A percentile compares a stretch with the other conserved stretches of the same genome.
Conservation (phyloP, 2,113 vertebrate genomes). For the Hypomesus transpacificus region DNA sequence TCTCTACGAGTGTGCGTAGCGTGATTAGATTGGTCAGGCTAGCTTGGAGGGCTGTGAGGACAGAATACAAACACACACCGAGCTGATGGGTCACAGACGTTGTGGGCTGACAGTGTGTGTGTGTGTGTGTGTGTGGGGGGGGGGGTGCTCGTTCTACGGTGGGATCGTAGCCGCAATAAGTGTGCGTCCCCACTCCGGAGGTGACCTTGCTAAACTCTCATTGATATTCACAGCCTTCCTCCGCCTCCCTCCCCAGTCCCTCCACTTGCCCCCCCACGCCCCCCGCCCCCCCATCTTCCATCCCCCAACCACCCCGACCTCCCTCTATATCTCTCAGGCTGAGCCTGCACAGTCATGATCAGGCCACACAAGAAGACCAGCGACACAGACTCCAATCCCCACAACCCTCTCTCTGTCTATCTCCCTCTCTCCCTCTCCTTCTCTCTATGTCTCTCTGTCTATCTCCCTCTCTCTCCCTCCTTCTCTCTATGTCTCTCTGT, state of each 20-base stretch:
- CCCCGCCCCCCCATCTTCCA: not conserved
- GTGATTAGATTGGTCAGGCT: conserved; percentile 1
- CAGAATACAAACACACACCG: not conserved
- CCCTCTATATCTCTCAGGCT: not conserved
- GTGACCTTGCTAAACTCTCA: conserved; percentile 8
- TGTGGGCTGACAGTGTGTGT: not conserved
- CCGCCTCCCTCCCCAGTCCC: not conserved
- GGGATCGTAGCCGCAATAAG: not conserved
- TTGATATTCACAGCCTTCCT: conserved; percentile 15
- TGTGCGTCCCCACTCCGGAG: not conserved
- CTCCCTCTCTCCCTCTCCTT: not conserved
- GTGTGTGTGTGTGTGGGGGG: not conserved
- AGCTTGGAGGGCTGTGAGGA: not conserved
- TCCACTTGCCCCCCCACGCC: not conserved
- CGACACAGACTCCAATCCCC: not conserved
- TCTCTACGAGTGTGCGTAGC: not conserved
- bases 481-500: too few relatives aligned
- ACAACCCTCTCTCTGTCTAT: not conserved
- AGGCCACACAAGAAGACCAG: conserved; percentile 2
- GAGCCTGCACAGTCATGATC: conserved; percentile 1
- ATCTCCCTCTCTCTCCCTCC: too few relatives aligned
- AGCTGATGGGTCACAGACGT: not conserved
- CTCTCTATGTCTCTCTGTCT: too few relatives aligned
- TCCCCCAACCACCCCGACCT: not conserved
- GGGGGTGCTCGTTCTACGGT: not conserved